A percentile compares a stretch with the other conserved stretches of the same genome.
Conservation (phyloP, 2,888 invertebrate species). For the Euplexia lucipara region DNA sequence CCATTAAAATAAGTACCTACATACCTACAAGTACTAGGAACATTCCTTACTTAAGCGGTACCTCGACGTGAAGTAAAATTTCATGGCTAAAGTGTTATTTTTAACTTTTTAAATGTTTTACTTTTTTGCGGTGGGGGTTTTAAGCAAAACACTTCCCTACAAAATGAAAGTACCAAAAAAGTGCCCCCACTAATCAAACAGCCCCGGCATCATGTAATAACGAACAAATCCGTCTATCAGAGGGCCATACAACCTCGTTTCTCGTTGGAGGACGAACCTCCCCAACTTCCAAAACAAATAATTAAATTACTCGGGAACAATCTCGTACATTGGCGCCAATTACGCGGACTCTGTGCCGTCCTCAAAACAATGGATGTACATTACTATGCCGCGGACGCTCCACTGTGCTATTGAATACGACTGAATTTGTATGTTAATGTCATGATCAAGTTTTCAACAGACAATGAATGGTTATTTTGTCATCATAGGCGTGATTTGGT, state of each 20-base stretch:
- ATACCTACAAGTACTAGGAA: too few species aligned
- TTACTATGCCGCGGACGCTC: conserved; percentile 53
- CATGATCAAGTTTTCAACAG: conserved; percentile 46
- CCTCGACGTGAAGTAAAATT: too few species aligned
- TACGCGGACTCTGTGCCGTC: conserved; percentile 55
- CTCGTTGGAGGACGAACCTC: conserved; percentile 34
- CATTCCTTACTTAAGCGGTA: too few species aligned
- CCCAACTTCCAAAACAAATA: conserved; percentile 65
- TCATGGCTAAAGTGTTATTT: too few species aligned
- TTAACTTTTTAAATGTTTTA: too few species aligned
- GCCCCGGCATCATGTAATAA: conserved; percentile 28
- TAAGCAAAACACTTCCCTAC: too few species aligned
- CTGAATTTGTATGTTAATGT: conserved; percentile 57
- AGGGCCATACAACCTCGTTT: conserved; percentile 10
- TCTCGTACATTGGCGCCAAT: conserved; percentile 63
- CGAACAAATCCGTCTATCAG: conserved; percentile 35
- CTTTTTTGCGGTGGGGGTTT: too few species aligned
- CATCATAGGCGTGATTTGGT: not conserved
- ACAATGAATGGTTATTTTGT: conserved; percentile 34
- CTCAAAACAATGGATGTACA: conserved; percentile 54
- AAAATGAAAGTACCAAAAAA: too few species aligned
- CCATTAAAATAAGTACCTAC: too few species aligned
- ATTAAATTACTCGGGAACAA: conserved; percentile 66
- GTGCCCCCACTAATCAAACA: conserved; percentile 28
- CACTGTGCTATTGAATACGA: conserved; percentile 48